Evolutionary conservation across 2,888 invertebrate genomes (phyloP), one percentile per base, ranked within the genome.

Genomic region (Drosophila pseudotakahashii): DNA sequence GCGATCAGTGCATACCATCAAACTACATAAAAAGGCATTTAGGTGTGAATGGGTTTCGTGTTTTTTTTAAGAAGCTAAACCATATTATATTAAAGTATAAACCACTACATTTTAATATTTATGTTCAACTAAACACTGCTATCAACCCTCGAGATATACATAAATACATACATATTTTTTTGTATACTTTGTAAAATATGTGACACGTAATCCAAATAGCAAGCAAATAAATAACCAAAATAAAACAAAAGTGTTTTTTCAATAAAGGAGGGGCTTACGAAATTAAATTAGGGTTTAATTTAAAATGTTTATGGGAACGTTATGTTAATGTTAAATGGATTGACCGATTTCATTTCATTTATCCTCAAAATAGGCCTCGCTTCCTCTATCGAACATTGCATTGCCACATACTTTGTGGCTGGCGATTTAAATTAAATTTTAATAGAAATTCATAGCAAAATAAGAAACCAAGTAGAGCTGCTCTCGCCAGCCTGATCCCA

Each of bases 151-250:
- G 45, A 36, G 47, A 53, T 53, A 53, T 42, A 41, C 34, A 69
- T 51, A 41, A 32, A 14, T 53, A 53, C 41, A 52, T 67, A 36
- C 41, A 51, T 70, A 44, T 60, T 81, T 76, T 76, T 73, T 73
- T 86, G 87, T 82, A 82, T 86, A 83, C 79, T 86, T 83, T 82
- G 81, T 82, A 82, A 86, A 76, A 82, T 82, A 82, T 83, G 74
- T 73, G 71, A 66, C 67, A 73, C 54, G 52, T 73, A 73, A 73
- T 73, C 67, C 73, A 66, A 67, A 60, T 73, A 81, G 87, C 68
- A 76, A 82, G 68, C 70, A 75, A 71, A 71, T 72, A 72, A 72
- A 71, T 71, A 72, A 71, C 73, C 71, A 71, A 57, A 57, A 72
- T 41, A 52, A 48, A 58, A n/a, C 0, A 2, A 6, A 6, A 7